Percentiles rank a stretch among this genome's conserved stretches.
phyloP scores from a whole-genome alignment of 2,888 invertebrate species.

The Drosophila planitibia region DNA sequence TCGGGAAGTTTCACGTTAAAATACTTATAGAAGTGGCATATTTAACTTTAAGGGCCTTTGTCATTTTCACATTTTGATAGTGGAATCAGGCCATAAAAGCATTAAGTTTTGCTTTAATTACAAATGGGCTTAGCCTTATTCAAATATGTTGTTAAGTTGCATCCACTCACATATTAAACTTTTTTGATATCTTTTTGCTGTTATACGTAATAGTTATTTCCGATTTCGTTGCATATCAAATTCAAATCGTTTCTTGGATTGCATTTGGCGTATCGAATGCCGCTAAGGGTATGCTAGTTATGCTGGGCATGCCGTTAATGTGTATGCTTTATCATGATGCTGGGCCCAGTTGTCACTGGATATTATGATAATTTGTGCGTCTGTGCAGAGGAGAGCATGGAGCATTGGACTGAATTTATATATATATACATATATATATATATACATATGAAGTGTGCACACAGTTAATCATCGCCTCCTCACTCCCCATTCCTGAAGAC shows the following conservation, averaged over 20 bases:
- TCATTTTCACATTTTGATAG: neutral
- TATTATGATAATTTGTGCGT: constrained; percentile 28
- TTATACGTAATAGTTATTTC: neutral
- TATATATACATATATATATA: neutral
- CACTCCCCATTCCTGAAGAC: constrained; percentile 2
- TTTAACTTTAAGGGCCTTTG: neutral
- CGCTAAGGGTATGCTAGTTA: neutral
- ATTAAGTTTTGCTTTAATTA: neutral
- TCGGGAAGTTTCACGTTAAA: neutral
- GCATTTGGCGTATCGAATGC: neutral
- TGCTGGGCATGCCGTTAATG: neutral
- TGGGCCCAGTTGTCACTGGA: constrained; percentile 16
- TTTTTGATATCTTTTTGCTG: neutral
- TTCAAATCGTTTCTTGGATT: neutral
- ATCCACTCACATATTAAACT: neutral
- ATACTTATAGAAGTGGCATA: too few species aligned
- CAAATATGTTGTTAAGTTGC: neutral
- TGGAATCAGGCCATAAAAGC: neutral
- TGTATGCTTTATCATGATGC: neutral
- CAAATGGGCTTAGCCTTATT: neutral
- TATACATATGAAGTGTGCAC: constrained; percentile 3
- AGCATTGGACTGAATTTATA: neutral
- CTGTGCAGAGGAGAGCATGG: neutral
- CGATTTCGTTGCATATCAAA: neutral
- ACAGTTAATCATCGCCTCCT: constrained; percentile 10